A percentile compares a stretch with the other conserved stretches of the same genome.
Evolutionary conservation across 2,888 invertebrate genomes (phyloP).

Genomic region (Agriopis aurantiaria): DNA sequence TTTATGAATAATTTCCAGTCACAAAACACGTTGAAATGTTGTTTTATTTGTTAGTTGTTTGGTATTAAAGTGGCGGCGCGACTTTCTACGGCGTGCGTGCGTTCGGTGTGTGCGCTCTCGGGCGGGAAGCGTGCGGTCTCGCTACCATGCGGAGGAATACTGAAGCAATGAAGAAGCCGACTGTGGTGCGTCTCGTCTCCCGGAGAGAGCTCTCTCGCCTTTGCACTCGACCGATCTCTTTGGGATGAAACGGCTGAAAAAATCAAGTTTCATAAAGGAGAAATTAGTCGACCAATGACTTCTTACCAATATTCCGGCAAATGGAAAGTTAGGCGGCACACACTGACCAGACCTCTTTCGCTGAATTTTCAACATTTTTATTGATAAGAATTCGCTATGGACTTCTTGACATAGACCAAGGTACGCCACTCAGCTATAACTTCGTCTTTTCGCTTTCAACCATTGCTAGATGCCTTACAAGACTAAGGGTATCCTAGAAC

Average conservation of each 20-base stretch:
- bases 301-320: background rate
- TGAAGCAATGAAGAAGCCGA: conserved; percentile 38
- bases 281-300: background rate
- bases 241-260: conserved; percentile 21
- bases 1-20: conserved; percentile 30
- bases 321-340: background rate
- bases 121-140: conserved; percentile 56
- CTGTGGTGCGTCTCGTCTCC: conserved; percentile 9
- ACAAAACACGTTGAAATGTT: conserved; percentile 23
- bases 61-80: conserved; percentile 43
- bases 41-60: conserved; percentile 5
- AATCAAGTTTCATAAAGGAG: conserved; percentile 2
- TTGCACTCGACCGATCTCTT: conserved; percentile 17
- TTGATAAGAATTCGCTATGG: too few relatives aligned
- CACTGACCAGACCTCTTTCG: too few relatives aligned
- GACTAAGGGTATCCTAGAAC: too few relatives aligned
- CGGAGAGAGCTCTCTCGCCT: conserved; percentile 15
- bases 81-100: conserved; percentile 61
- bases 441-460: too few relatives aligned
- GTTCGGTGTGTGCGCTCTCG: conserved; percentile 34
- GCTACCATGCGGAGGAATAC: conserved; percentile 60
- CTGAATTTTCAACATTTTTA: too few relatives aligned
- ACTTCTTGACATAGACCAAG: too few relatives aligned
- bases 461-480: too few relatives aligned
- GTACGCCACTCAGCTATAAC: too few relatives aligned